phyloP scores from a whole-genome alignment of 2,888 invertebrate species.

The Chelonus formosanus region DNA sequence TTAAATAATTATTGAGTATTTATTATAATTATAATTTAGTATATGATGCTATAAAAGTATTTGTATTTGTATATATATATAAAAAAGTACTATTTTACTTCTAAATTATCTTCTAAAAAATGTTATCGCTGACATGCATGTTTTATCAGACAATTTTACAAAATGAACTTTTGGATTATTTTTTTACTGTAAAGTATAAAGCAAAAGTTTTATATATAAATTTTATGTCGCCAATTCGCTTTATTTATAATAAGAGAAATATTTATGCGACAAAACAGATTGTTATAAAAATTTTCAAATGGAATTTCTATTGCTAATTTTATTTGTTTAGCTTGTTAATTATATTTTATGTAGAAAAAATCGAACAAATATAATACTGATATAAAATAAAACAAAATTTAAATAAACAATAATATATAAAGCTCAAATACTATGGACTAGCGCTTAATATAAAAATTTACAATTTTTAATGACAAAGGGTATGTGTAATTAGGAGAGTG shows the following conservation, averaged over 20 bases:
- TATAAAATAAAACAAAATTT: too few relatives aligned
- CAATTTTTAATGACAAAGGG: conserved; percentile 1
- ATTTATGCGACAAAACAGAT: background rate
- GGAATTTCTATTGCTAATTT: too few relatives aligned
- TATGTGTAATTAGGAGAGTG: background rate
- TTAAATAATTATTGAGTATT: conserved; percentile 1
- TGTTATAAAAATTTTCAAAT: too few relatives aligned
- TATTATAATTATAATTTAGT: background rate
- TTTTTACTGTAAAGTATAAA: background rate
- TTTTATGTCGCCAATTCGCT: background rate
- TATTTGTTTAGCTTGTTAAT: too few relatives aligned
- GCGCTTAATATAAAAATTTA: background rate
- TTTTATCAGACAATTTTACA: background rate
- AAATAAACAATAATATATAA: too few relatives aligned
- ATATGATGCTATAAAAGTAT: background rate
- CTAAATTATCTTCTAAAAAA: too few relatives aligned
- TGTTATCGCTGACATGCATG: background rate
- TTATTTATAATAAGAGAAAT: background rate
- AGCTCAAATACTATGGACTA: too few relatives aligned
- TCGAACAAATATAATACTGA: too few relatives aligned
- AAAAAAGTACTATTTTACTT: background rate
- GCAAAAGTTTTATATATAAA: background rate
- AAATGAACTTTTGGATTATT: background rate
- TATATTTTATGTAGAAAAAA: too few relatives aligned
- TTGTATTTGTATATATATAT: background rate